Base-by-base conservation (phyloP, 2,113 vertebrate species). In the Grallaria varia region DNA sequence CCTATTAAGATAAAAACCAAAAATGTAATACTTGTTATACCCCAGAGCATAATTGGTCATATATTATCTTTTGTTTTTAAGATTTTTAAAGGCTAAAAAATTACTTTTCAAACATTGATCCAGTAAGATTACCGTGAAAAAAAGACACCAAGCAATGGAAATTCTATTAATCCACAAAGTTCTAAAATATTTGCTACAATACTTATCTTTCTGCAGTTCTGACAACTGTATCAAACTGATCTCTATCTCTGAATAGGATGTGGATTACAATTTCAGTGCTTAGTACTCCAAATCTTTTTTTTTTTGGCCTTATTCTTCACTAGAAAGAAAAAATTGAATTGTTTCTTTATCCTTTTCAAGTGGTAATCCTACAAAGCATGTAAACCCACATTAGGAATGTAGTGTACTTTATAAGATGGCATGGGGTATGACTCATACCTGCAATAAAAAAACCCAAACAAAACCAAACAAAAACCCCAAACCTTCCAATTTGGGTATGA, bases 101-200 rank as follows among this genome's bases (percentile, higher is more conserved):
- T 97, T 90, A 75, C 87, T 97, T 97, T 97, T 95, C 55, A 95
- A 97, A 95, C 76, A 95, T 87, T 88, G 89, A 96, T 97, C 89
- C 66, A 87, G 33, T 84, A 49, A 96, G 93, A 97, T 95, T 89
- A 87, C 40, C 47, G 25, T 49, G 39, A 19, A 53, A 92, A 92
- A 94, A 96, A 95, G 35, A 62, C 58, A 94, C 55, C 42, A 95
- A 91, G 73, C 92, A 96, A 72, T 79, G 77, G 93, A 95, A 96
- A 93, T 96, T 97, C 73, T 94, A 89, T 95, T 96, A 95, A 95
- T 96, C 35, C 94, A 91, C 80, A 92, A 88, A 95, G 64, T 97
- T 96, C 84, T 96, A 87, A 97, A 96, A 94, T 97, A 95, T 96
- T 98, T 97, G 76, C 84, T 93, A 28, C 84, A 95, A 95, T 93